Percentiles rank a stretch among this genome's conserved stretches.
Conservation (phyloP, 2,888 invertebrate species). For the Hirtodrosophila alboralis region DNA sequence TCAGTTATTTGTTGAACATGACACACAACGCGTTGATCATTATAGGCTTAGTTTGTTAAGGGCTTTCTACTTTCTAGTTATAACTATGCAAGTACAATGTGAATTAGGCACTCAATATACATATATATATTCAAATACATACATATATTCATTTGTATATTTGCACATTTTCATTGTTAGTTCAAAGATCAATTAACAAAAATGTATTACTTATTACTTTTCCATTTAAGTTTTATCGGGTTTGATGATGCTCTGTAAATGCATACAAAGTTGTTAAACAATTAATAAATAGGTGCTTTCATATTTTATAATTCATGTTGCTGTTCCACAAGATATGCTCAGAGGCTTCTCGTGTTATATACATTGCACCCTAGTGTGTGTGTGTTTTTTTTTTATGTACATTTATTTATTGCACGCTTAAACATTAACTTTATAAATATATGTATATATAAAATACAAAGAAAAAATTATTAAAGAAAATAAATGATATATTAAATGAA, state of each 20-base stretch:
- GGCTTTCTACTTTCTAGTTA: slow-evolving; percentile 52
- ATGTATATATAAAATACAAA: slow-evolving; percentile 15
- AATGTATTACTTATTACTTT: neutral
- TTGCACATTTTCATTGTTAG: slow-evolving; percentile 32
- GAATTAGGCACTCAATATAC: slow-evolving; percentile 45
- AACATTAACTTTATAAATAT: slow-evolving; percentile 65
- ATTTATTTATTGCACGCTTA: slow-evolving; percentile 72
- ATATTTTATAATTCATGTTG: neutral
- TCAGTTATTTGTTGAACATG: slow-evolving; percentile 47
- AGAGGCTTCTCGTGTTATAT: slow-evolving; percentile 40
- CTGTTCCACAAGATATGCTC: slow-evolving; percentile 25
- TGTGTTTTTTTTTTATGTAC: slow-evolving; percentile 48
- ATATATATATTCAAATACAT: slow-evolving; percentile 11
- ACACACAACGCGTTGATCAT: slow-evolving; percentile 59
- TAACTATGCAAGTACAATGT: slow-evolving; percentile 59
- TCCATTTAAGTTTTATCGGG: slow-evolving; percentile 1
- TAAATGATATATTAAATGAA: no score
- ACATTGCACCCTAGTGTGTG: slow-evolving; percentile 37
- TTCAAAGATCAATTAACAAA: slow-evolving; percentile 34
- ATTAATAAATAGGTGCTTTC: slow-evolving; percentile 2
- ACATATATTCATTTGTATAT: slow-evolving; percentile 11
- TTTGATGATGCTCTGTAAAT: slow-evolving; percentile 36
- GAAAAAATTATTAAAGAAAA: slow-evolving; percentile 1
- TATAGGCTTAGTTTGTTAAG: slow-evolving; percentile 56
- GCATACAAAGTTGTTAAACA: slow-evolving; percentile 21